Base-by-base conservation (phyloP, 2,888 invertebrate species). In the Opisthograptis luteolata region DNA sequence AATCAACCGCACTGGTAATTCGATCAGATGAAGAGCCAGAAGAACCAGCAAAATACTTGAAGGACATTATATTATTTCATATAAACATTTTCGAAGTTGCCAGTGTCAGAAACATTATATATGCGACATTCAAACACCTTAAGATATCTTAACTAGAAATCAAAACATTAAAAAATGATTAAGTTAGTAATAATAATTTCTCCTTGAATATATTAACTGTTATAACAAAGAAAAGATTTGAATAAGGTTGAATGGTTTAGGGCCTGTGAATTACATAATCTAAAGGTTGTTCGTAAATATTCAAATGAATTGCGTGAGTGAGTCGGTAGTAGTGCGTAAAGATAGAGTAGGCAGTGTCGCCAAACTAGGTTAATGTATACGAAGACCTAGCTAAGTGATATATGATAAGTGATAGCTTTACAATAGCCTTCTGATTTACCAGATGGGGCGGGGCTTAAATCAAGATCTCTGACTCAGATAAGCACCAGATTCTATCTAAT, bases 301-400 rank as follows among this genome's bases (percentile, higher is more conserved):
- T 72, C 67, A 69, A 70, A 69, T 64, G 63, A 61, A 66, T 73
- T 73, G 79, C 80, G 79, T 79, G 78, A 55, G 60, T 50, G 27
- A 22, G 22, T 17, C 25, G 62, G 57, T 50, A 55, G 55, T 39
- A 40, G 49, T 66, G 60, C 66, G 69, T 72, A 64, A 53, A 62
- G 68, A 67, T 65, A 67, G 51, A 66, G 62, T 57, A 30, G 32
- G 62, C 34, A 35, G 45, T 62, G 63, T 61, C 64, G 63, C 61
- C 51, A 57, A 64, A 66, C 55, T 65, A 58, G 50, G 32, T 36
- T 66, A 65, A 67, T 66, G 57, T 66, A 68, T 64, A 60, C 61
- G 57, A 54, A 54, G 56, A 53, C 58, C n/a, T n/a, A n/a, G n/a
- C n/a, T n/a, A n/a, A n/a, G n/a, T n/a, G n/a, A n/a, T n/a, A n/a